Evolutionary conservation across 2,888 invertebrate genomes (phyloP), one percentile per base, ranked within the genome.

Genomic region (Neria commutata): DNA sequence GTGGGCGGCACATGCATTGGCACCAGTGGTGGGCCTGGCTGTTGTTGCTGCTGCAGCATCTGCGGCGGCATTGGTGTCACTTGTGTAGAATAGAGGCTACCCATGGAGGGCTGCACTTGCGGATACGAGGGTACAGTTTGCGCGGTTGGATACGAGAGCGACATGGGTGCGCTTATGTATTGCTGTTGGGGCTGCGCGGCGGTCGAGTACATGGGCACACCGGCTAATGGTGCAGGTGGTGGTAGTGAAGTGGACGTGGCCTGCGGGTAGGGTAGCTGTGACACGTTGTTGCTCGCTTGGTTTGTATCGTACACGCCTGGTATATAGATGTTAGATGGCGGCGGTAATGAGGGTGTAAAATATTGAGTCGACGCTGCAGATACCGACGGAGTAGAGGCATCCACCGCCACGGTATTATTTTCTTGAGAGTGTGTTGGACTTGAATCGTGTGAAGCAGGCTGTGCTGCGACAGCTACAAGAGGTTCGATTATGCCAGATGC

Each of bases 101-200:
- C 75, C 73, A 76, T 70, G 1, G 77, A 69, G 45, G 78, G 72
- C 53, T 80, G 81, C 26, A 79, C 78, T 65, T 81, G 81, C n/a
- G 81, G 81, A 69, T 81, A 81, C 26, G 81, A 78, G 16, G 78
- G 73, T 59, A 79, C 78, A 8, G 81, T 81, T 60, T 79, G 81
- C 4, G 75, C 71, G 21, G 68, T 53, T 21, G 77, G 75, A 66
- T 77, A 77, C 23, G 77, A 76, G n/a, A 77, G 63, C 3, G 71
- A 56, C 19, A 73, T 64, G 37, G 78, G 72, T 54, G 77, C 72
- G n/a, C 73, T 73, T 77, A 77, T 77, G 29, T 78, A 77, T 10
- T 73, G 68, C 50, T 75, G 75, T 51, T 74, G 72, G 16, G 70
- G 65, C 48, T 72, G 61, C 6, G 66, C 49, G n/a, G 70, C 67